Base-by-base conservation (phyloP, 2,113 vertebrate genomes). In the Lagopus muta region DNA sequence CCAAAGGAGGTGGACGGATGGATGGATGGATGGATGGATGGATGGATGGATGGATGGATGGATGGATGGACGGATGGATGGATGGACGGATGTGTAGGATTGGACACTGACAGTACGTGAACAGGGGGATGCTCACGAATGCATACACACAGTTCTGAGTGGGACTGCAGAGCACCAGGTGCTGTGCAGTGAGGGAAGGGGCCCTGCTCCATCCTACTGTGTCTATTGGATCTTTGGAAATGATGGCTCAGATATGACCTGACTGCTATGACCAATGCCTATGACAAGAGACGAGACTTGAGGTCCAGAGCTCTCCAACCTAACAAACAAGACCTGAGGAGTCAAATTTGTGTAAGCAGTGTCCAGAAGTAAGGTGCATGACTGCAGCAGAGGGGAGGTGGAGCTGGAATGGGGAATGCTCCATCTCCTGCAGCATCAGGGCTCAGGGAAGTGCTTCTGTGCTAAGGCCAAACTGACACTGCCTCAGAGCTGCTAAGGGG, bases 171-270 rank as follows among this genome's bases (percentile, higher is more conserved):
- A 25, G 2, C 0, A 30, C 17, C 54, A 57, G 30, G 30, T 54
- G 27, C 52, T 28, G 52, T 54, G 52, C 15, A 54, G 27, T 28
- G 28, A 54, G 75, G 74, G 75, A 82, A 95, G 58, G 85, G 38
- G 76, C 75, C 45, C 74, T 57, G 84, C 90, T 86, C 82, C 50
- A 4, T 61, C 89, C 93, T 89, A 93, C 81, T 93, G 71, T 82
- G n/a, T 48, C 89, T 85, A 85, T 93, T 92, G 94, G 64, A 42
- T 69, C 82, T 67, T 85, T 88, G 70, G 94, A 93, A 88, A 90
- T 91, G 94, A 91, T 36, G 22, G 74, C 84, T 94, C 75, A 77
- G 75, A 87, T 92, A 87, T 85, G 75, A 43, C 32, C 50, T 80
- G 91, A 89, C 92, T 87, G 89, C 82, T 54, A 24, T 1, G 78